Evolutionary conservation across 1,140 invertebrate species (phyloP), one percentile per base, ranked within the genome.

Genomic region (Hirudo medicinalis): DNA sequence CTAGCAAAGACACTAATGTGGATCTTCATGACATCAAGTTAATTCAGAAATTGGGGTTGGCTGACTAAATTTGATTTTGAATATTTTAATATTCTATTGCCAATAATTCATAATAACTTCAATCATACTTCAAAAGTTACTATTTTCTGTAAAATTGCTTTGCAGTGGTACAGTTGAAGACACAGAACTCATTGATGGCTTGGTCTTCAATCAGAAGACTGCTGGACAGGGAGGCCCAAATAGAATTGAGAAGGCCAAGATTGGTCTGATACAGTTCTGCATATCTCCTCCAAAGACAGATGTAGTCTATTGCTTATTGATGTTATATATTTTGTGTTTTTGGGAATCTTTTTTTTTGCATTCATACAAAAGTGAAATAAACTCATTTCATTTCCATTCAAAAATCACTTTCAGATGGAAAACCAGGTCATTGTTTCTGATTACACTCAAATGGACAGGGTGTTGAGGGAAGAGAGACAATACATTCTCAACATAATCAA

Each of bases 241-340:
- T 75, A 88, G 89, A 77, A 86, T 99, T 74, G 96, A 99, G 80
- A 98, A 98, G 81, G 95, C 94, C 3, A 97, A 97, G 83, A 96
- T 99, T 85, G 97, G 92, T 74, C 87, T 99, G 0, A 99, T 99
- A 76, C 97, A 99, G 81, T 99, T 99, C 81, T 99, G 97, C 81
- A 94, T 99, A 81, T 99, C 96, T 57, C 93, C 97, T 72, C 97
- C 97, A 13, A 99, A 99, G 85, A 98, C 97, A 73, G 95, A 99
- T 85, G 91, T 94, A 84, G 78, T 78, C 53, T 17, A 15, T 49
- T 5, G 11, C 43, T 49, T 15, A 49, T 54, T 22, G 5, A 17
- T 66, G 17, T 40, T 74, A 54, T 73, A 36, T 68, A 25, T 53
- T 49, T 54, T 20, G 32, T 29, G 53, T 72, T 40, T n/a, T n/a